Evolutionary conservation across 2,797 vertebrate species (phyloP).

Genomic region (Jordanella pulchra): DNA sequence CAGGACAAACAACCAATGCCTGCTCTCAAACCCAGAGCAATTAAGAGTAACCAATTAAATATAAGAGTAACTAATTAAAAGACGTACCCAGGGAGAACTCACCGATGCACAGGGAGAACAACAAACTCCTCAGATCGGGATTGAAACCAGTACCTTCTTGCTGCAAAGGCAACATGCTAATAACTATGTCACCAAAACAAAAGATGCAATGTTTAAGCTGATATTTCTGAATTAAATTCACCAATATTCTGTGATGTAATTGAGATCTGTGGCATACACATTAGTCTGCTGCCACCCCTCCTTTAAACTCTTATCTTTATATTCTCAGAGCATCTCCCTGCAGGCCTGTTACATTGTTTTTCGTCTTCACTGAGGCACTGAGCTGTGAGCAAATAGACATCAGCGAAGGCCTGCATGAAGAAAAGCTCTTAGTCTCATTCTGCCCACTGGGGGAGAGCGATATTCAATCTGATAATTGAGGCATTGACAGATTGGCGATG

Average conservation of each 20-base stretch:
- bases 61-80: neutral
- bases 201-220: neutral
- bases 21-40: too few relatives aligned
- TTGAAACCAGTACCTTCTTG: neutral
- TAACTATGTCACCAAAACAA: neutral
- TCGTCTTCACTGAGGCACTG: constrained; percentile 14
- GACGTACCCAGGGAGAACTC: neutral
- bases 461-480: constrained; percentile 69
- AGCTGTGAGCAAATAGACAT: constrained; percentile 27
- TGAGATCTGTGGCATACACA: too few relatives aligned
- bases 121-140: neutral
- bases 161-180: neutral
- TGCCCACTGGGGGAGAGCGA: constrained; percentile 37
- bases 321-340: neutral
- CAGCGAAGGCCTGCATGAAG: constrained; percentile 31
- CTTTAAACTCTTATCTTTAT: neutral
- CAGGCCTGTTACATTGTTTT: constrained; percentile 3
- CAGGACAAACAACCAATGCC: too few relatives aligned
- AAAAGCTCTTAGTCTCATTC: constrained; percentile 31
- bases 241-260: neutral
- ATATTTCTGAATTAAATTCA: neutral
- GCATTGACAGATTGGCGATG: constrained; percentile 59
- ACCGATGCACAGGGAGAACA: neutral
- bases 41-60: too few relatives aligned
- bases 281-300: neutral